A percentile compares a stretch with the other conserved stretches of the same genome.
Conservation (phyloP, 2,797 vertebrate genomes). For the Podargus strigoides region DNA sequence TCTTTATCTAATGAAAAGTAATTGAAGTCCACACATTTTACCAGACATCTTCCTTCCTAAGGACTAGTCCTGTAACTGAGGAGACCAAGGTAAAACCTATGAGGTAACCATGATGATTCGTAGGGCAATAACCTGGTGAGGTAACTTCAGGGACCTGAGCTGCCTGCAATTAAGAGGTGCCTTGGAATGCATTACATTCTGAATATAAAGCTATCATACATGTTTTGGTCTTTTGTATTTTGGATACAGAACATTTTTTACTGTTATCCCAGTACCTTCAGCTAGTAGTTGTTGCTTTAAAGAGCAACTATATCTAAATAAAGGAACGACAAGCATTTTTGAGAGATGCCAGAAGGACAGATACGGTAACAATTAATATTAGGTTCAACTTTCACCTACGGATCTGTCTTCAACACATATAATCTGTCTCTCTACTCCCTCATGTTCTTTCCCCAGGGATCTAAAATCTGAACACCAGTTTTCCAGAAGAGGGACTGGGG, state of each 20-base stretch:
- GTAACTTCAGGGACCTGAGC: background rate
- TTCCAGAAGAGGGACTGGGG: conserved; percentile 4
- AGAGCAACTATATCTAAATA: background rate
- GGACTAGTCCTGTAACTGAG: background rate
- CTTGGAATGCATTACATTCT: background rate
- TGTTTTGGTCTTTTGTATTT: background rate
- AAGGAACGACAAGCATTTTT: background rate
- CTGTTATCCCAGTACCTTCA: background rate
- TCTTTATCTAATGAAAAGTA: background rate
- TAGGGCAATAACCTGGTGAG: background rate
- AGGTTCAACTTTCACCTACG: background rate
- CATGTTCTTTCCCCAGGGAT: background rate
- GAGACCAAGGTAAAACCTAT: background rate
- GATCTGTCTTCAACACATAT: background rate
- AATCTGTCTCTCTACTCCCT: background rate
- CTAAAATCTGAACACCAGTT: conserved; percentile 13
- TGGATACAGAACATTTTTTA: background rate
- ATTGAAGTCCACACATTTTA: background rate
- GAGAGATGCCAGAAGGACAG: background rate
- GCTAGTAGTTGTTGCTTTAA: background rate
- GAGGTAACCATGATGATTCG: fast-evolving
- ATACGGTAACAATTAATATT: conserved; percentile 35
- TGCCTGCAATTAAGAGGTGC: background rate
- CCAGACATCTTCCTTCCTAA: background rate
- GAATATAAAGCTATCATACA: background rate